Conservation (phyloP, 2,888 invertebrate genomes). For the Cephus spinipes region DNA sequence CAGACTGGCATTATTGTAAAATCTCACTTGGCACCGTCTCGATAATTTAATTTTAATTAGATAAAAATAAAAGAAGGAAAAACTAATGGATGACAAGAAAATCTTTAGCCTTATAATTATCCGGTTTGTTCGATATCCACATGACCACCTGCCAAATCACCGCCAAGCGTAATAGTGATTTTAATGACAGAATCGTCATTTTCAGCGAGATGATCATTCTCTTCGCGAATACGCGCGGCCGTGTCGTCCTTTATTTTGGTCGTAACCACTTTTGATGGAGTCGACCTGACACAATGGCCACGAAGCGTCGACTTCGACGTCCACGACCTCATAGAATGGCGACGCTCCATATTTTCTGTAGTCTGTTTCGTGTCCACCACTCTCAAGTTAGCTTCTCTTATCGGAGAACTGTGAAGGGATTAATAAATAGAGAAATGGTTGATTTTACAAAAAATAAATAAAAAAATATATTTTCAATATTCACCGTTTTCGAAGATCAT, state of each 20-base stretch:
- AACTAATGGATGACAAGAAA: neutral
- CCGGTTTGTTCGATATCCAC: neutral
- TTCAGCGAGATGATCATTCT: constrained; percentile 13
- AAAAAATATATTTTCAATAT: neutral
- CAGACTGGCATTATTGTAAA: neutral
- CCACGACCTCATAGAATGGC: neutral
- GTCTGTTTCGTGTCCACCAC: neutral
- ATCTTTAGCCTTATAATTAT: neutral
- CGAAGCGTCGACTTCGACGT: neutral
- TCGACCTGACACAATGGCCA: neutral
- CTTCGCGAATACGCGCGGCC: constrained; percentile 14
- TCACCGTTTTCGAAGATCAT: constrained; percentile 15
- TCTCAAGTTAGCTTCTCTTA: neutral
- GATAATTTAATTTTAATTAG: neutral
- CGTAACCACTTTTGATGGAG: neutral
- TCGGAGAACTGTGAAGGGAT: neutral
- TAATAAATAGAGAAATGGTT: neutral
- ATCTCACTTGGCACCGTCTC: neutral
- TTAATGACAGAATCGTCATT: constrained; percentile 21
- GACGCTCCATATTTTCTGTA: neutral
- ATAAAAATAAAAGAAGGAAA: neutral
- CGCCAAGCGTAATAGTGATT: constrained; percentile 20
- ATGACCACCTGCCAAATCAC: neutral
- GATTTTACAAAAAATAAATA: neutral
- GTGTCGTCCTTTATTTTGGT: neutral